Conservation (phyloP, 2,113 vertebrate species). For the Gallinago paraguaiae region DNA sequence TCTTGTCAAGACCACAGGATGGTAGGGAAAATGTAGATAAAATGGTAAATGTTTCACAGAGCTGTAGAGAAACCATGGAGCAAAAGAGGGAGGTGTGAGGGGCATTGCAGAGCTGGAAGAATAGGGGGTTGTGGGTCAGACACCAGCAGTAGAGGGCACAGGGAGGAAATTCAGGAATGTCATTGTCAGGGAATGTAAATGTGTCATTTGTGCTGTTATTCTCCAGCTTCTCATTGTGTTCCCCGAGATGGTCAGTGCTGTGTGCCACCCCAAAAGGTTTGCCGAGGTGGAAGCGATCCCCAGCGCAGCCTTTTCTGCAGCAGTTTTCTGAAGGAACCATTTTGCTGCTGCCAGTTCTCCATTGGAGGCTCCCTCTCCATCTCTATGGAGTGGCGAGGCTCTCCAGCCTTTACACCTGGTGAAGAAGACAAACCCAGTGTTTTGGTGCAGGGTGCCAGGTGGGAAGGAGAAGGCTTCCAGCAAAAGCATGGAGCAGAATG, state of each 20-base stretch:
- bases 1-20: background rate
- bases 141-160: background rate
- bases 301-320: background rate
- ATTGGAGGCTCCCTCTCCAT: background rate
- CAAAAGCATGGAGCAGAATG: background rate
- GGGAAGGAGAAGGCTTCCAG: background rate
- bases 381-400: background rate
- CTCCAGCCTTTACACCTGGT: background rate
- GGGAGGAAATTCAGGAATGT: background rate
- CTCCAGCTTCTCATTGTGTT: background rate
- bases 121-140: background rate
- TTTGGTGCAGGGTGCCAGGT: background rate
- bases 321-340: background rate
- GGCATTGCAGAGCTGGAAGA: background rate
- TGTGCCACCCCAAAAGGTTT: too few relatives aligned
- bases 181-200: background rate
- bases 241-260: background rate
- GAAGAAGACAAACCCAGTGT: background rate
- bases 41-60: background rate
- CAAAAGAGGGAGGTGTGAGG: background rate
- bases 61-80: background rate
- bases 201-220: background rate
- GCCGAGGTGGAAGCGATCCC: background rate
- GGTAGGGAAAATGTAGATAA: background rate
- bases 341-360: slow-evolving; percentile 6